Evolutionary conservation across 2,888 invertebrate genomes (phyloP), one percentile per base, ranked within the genome.

Genomic region (Vesta saturnalis): DNA sequence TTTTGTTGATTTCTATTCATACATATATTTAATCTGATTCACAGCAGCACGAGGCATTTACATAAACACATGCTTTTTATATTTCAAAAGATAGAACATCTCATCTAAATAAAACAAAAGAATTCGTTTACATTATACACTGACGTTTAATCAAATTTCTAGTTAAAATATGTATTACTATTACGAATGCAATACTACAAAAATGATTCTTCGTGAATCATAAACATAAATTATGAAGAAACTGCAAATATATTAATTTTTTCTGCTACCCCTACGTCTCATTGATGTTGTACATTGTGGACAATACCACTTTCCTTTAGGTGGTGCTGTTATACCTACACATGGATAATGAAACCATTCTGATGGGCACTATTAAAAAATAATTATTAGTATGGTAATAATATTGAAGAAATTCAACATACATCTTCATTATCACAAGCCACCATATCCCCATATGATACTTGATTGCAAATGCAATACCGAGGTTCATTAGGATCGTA

Each of bases 321-420:
- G 99, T 49, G 97, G 95, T 63, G 96, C 94, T 0, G 94, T 94
- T 75, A 99, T 94, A 57, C 95, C 96, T 59, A 99, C 99, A 83
- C 99, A 99, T 4, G 94, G 94, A 86, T 98, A 99, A 86, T 99
- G 99, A 86, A 99, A 99, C 99, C 99, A 99, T 84, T 99, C 97
- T 80, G 95, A 96, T 1, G 96, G 96, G 84, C 99, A 99, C 94
- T 95, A 87, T 69, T 88, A 85, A 75, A 83, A 70, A 77, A 14
- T 19, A 22, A 56, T 5, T 8, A 14, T 15, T 5, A 22, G 6
- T 54, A 23, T 30, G 3, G n/a, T 14, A 14, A 56, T 1, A 30
- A 56, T 5, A 30, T 58, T 3, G 18, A 39, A 12, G 2, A 6
- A 18, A 23, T 15, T n/a, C n/a, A 21, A 88, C 92, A 90, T 83